Evolutionary conservation across 2,797 vertebrate species (phyloP), one percentile per base, ranked within the genome.

Genomic region (Leuciscus waleckii): DNA sequence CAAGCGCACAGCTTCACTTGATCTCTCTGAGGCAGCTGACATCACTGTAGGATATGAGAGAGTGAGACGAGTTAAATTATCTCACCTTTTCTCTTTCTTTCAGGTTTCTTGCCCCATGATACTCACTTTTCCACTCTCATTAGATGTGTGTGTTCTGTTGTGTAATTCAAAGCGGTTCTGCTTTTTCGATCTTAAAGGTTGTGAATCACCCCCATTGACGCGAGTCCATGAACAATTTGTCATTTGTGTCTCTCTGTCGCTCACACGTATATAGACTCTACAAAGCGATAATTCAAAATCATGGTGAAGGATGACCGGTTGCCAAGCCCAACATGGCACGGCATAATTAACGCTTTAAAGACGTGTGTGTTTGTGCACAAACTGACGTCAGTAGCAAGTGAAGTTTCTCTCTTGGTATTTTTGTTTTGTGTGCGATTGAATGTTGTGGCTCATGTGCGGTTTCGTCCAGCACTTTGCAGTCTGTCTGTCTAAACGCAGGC

Each of bases 171-270:
- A 83, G 77, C 39, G 37, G 41, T 23, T 69, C 88, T 89, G 88
- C 67, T 75, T 84, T 84, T 87, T 86, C 73, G 73, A 84, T 89
- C 78, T 74, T 26, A 84, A 79, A 76, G 84, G 61, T 84, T 86
- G 86, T 89, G 88, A 89, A 87, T 87, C 88, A 85, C 67, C 46
- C 65, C 71, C 81, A 83, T 68, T 87, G 83, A 87, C 77, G 77
- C 4, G 73, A 85, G 84, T 70, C 78, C 86, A 81, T 69, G 84
- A 77, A 79, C 84, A 68, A 86, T 89, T 87, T 67, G 82, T 86
- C 73, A 87, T 87, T 68, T 79, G 81, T 86, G 65, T 84, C 77
- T 89, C 46, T 63, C 41, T 80, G 32, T 63, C 56, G 16, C 32
- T 80, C 69, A 54, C 49, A 61, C 54, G 26, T 58, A 77, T 82